Base-by-base conservation (phyloP, 2,888 invertebrate species). In the Dysmachus trigonus region DNA sequence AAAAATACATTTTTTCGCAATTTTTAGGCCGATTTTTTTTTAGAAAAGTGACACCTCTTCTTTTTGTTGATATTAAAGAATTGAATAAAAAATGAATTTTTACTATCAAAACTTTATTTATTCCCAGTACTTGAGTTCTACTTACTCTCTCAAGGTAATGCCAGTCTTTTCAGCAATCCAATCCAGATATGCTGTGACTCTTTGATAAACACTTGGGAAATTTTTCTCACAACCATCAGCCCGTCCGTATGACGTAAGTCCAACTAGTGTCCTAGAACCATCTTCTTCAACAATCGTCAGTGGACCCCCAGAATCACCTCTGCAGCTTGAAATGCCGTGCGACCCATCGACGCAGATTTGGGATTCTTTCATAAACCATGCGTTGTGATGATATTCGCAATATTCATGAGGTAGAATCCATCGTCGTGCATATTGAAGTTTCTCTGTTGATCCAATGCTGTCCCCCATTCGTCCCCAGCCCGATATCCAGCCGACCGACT, bases 231-330 rank as follows among this genome's bases (percentile, higher is more conserved):
- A 89, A 27, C 85, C 86, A 41, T 84, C 18, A 22, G 76, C 22
- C 10, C 76, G 87, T 2, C 88, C 88, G 41, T 88, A 89, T 10
- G 88, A 88, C 47, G 89, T 89, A 18, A 89, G 84, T 5, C 89
- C 89, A 31, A 89, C 84, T 47, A 89, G 86, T 13, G 87, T 33
- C 13, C 87, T 86, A 4, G 51, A n/a, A 10, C 87, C 86, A 15
- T 41, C 84, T 2, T 41, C 82, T 7, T 83, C 87, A 2, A 77
- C 51, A 30, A 88, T 71, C 27, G 87, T 86, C 8, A 89, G 51
- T 47, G 89, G 88, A 4, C 89, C 89, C 7, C 88, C 88, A 27
- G 87, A 87, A 76, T 89, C 89, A 35, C 88, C 91, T 22, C 6
- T 35, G 2, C 76, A 76, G 10, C 18, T 22, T 5, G 76, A 76